Base-by-base conservation (phyloP, 2,113 vertebrate species). In the Campylomormyrus numenius region DNA sequence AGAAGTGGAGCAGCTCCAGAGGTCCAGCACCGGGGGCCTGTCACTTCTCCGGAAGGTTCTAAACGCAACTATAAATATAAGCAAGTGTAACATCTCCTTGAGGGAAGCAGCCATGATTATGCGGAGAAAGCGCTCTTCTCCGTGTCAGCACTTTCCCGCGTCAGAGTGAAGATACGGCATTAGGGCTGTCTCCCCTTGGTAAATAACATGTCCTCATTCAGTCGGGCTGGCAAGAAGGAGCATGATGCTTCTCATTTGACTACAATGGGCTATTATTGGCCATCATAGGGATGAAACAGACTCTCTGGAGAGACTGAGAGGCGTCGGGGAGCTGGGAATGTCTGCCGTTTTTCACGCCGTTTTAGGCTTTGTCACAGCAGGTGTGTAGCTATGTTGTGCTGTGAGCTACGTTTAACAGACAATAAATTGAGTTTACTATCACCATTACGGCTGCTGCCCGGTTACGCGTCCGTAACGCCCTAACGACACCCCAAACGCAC, bases 211-310 rank as follows among this genome's bases (percentile, higher is more conserved):
- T 95, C 95, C 96, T 95, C 95, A 96, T 96, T 96, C 96, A 95
- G 96, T 96, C 96, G 95, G 88, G 52, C 93, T 93, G 94, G 95
- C 94, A 95, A 96, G 95, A 95, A 95, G 95, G 95, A 96, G 95
- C 95, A 88, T 46, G 50, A 88, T 83, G 86, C 87, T 58, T 90
- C 86, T 90, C 90, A 96, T 96, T 96, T 96, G 96, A 96, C 96
- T 96, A 96, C 96, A 96, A 96, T 96, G 95, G 96, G 95, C 96
- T 96, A 96, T 96, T 96, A 96, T 96, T 96, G 96, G 96, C 96
- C 95, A 96, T 96, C 96, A 96, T 96, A 96, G 95, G 96, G 95
- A 96, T 96, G 95, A 94, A 95, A 94, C 95, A 95, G 95, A 96
- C 95, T 96, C 96, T 96, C 96, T 94, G 94, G 96, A 96, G 96